Conservation (phyloP, 23 tunicate genomes). For the Ciona savignyi region DNA sequence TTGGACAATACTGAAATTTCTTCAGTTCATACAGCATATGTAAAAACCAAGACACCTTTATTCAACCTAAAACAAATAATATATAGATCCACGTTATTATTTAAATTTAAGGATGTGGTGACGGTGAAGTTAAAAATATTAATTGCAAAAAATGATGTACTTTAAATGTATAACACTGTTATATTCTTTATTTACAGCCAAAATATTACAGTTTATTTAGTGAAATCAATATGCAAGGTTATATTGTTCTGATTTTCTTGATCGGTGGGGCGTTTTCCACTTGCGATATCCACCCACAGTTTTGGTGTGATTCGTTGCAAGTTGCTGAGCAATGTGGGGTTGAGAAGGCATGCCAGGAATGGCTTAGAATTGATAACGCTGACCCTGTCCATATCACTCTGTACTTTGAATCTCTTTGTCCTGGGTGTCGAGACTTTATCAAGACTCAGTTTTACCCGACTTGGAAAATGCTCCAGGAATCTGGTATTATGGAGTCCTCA, state of each 20-base stretch:
- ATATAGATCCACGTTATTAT: no score
- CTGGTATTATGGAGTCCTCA: constrained; percentile 50
- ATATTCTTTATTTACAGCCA: no score
- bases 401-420: constrained; percentile 76
- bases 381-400: constrained; percentile 58
- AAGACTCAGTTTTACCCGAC: constrained; percentile 67
- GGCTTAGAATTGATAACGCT: background rate
- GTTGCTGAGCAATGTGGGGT: constrained; percentile 66
- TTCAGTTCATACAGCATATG: no score
- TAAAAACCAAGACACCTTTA: no score
- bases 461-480: constrained; percentile 34
- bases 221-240: no score
- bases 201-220: no score
- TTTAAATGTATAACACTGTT: no score
- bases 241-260: background rate
- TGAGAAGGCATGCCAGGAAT: constrained; percentile 28
- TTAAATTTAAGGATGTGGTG: no score
- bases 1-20: no score
- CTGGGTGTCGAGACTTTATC: constrained; percentile 56
- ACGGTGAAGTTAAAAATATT: no score
- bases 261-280: constrained; percentile 14
- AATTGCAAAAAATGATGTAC: no score
- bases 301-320: constrained; percentile 59
- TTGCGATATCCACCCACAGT: constrained; percentile 39
- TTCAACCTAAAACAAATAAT: no score